Base-by-base conservation (phyloP, 2,113 vertebrate species). In the Acinonyx jubatus region DNA sequence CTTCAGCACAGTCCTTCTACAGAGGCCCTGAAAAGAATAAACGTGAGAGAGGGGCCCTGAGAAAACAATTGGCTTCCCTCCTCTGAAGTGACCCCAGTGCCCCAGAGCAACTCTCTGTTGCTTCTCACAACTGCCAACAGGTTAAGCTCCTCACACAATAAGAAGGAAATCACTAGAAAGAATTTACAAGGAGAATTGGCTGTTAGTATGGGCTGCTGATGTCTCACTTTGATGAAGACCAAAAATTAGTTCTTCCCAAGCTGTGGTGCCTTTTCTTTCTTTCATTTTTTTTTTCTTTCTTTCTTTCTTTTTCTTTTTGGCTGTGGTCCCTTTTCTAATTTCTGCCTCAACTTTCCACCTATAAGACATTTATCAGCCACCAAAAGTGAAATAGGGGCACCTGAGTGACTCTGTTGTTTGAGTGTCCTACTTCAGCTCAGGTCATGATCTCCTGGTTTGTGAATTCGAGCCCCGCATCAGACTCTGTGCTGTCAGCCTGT, bases 1-100 rank as follows among this genome's bases (percentile, higher is more conserved):
- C 92, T 80, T 82, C 27, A 50, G 82, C 88, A 3, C n/a, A 13
- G 81, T 52, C 52, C 66, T 33, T 50, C 97, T 83, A 61, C 91
- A 27, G 57, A 98, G 98, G 83, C 69, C 85, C 97, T 97, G 97
- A 80, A 95, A 98, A 97, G 98, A 98, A 94, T 89, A 97, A 92
- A 97, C 71, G 57, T 1, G 93, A 97, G 41, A 84, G 96, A 89
- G 10, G 97, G 96, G 94, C 91, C 97, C 98, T 98, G 97, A 97
- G 97, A 98, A 98, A 98, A 98, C 95, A 98, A 97, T 96, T 71
- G 55, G 96, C 97, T 98, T 98, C 98, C 98, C 98, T 96, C 81
- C 97, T 91, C 92, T 11, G 0, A 78, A 87, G 95, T 87, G 92
- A 97, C 95, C 97, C 57, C 31, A 1, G 83, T 61, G 88, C 87